A percentile compares a stretch with the other conserved stretches of the same genome.
These are phyloP conservation scores for Campaea margaritaria DNA, from an alignment of 2,888 invertebrate species.

Conservation along the genomic window DNA sequence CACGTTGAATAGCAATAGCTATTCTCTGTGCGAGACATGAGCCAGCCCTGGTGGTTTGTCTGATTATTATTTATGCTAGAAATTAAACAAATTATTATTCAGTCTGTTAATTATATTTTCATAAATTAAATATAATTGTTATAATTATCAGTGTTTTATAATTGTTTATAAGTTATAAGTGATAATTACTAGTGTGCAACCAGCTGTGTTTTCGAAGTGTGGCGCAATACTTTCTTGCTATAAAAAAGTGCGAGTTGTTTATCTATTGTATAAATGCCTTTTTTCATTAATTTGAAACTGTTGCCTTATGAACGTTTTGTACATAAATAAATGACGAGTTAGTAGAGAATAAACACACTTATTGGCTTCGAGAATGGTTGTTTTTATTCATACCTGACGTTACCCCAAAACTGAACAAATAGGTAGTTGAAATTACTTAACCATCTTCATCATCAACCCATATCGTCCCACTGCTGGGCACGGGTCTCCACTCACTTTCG, in stretches of 20 bases:
- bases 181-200: conserved; percentile 11
- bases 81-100: too few relatives aligned
- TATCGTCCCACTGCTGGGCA: too few relatives aligned
- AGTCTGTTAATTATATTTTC: too few relatives aligned
- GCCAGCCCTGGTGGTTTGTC: too few relatives aligned
- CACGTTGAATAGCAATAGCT: too few relatives aligned
- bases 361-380: conserved; percentile 76
- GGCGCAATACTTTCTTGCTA: conserved; percentile 62
- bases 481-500: too few relatives aligned
- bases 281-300: conserved; percentile 76
- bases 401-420: not conserved
- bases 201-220: conserved; percentile 44
- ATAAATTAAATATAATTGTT: not conserved
- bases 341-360: conserved; percentile 82
- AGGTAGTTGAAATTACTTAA: too few relatives aligned
- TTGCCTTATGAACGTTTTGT: conserved; percentile 85
- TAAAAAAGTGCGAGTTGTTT: conserved; percentile 46
- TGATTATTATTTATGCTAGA: too few relatives aligned
- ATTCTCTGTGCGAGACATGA: too few relatives aligned
- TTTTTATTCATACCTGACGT: conserved; percentile 55
- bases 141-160: not conserved
- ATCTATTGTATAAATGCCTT: conserved; percentile 63
- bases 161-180: too few relatives aligned
- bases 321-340: conserved; percentile 80
- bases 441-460: too few relatives aligned